A percentile compares a stretch with the other conserved stretches of the same genome.
phyloP scores from a whole-genome alignment of 2,888 invertebrate species.

The Margaritifera margaritifera region DNA sequence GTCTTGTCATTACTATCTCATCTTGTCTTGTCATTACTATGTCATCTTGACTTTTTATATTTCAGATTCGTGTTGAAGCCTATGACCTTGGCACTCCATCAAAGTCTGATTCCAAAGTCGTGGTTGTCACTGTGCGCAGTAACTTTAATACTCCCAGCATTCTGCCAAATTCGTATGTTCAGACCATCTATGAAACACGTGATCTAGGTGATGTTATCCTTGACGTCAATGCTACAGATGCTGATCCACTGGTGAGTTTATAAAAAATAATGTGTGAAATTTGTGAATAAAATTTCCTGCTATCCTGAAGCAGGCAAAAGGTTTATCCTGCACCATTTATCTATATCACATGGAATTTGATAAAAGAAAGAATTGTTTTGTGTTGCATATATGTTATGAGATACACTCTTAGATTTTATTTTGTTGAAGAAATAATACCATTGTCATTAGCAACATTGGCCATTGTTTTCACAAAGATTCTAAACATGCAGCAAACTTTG shows the following conservation, averaged over 20 bases:
- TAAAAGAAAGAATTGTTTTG: too few species aligned
- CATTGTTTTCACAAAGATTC: too few species aligned
- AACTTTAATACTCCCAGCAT: conserved; percentile 57
- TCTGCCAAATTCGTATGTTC: conserved; percentile 15
- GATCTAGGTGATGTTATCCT: conserved; percentile 44
- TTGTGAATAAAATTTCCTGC: neutral
- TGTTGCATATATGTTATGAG: too few species aligned
- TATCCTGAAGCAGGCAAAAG: neutral
- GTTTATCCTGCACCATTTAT: too few species aligned
- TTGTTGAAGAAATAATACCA: too few species aligned
- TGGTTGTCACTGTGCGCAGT: conserved; percentile 46
- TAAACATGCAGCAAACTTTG: too few species aligned
- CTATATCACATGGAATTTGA: too few species aligned
- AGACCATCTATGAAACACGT: conserved; percentile 51
- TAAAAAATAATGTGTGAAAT: neutral
- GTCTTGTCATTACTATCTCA: neutral
- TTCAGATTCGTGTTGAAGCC: conserved; percentile 59
- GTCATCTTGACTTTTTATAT: conserved; percentile 7
- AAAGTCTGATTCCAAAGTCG: conserved; percentile 31
- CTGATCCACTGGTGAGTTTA: conserved; percentile 43
- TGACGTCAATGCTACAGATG: conserved; percentile 48
- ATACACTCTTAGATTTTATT: too few species aligned
- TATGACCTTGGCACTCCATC: conserved; percentile 57
- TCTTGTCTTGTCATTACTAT: neutral
- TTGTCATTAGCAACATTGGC: too few species aligned